Conservation (phyloP, 2,113 vertebrate species). For the Melanocharis versteri region DNA sequence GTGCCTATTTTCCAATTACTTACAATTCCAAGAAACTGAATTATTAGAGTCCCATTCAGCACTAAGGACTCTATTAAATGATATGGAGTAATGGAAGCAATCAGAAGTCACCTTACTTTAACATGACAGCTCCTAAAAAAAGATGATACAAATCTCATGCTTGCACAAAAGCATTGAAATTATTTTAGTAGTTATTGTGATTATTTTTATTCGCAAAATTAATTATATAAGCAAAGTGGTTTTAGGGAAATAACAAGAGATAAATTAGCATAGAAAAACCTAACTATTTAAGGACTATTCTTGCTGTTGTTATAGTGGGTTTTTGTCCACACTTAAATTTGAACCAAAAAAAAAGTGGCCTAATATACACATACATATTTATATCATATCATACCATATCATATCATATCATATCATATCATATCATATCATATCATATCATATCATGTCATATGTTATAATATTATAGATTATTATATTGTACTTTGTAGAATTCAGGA, state of each 20-base stretch:
- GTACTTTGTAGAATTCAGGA: neutral
- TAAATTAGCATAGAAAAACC: neutral
- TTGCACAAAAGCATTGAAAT: neutral
- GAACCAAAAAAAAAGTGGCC: neutral
- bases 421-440: no score
- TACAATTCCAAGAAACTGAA: neutral
- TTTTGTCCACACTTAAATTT: neutral
- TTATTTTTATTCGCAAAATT: neutral
- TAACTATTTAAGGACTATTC: neutral
- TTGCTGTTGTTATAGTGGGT: neutral
- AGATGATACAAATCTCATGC: neutral
- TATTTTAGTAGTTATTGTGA: neutral
- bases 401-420: neutral
- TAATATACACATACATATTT: neutral
- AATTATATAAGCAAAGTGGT: neutral
- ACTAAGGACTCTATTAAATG: neutral
- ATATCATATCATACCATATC: neutral
- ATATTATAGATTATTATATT: no score
- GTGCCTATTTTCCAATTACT: neutral
- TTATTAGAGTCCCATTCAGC: neutral
- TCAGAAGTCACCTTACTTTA: neutral
- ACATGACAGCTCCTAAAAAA: neutral
- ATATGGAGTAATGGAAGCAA: accelerated
- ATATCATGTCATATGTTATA: no score
- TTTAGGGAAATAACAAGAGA: neutral